phyloP scores from a whole-genome alignment of 2,113 vertebrate genomes.

The Arvicanthis niloticus region DNA sequence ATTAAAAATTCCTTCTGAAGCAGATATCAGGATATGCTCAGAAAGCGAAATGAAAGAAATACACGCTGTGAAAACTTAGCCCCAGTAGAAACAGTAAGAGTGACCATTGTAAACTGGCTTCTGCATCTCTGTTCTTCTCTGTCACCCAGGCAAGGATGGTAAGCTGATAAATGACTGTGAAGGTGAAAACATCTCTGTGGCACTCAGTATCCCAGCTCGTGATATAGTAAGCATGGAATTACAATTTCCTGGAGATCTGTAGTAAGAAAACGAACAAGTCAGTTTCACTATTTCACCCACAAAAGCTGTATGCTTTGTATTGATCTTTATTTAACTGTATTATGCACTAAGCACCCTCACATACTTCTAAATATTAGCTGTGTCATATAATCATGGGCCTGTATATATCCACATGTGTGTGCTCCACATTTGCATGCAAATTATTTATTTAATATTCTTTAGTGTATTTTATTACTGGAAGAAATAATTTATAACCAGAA shows the following conservation, averaged over 20 bases:
- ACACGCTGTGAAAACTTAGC: not conserved
- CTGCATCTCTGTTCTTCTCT: not conserved
- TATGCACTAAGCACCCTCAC: not conserved
- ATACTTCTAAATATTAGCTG: not conserved
- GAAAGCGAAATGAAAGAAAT: not conserved
- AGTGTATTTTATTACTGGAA: conserved; percentile 43
- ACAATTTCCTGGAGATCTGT: not conserved
- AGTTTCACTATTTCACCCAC: not conserved
- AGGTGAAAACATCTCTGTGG: not conserved
- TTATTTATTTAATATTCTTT: not conserved
- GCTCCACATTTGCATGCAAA: not conserved
- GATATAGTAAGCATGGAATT: not conserved
- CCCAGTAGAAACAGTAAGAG: not conserved
- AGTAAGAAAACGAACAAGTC: conserved; percentile 1
- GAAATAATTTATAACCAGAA: conserved; percentile 34
- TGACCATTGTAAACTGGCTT: not conserved
- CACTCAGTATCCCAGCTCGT: not conserved
- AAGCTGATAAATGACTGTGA: not conserved
- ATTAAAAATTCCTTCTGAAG: not conserved
- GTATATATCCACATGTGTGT: not conserved
- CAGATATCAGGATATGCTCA: not conserved
- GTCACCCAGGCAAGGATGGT: not conserved
- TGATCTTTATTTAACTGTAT: not conserved
- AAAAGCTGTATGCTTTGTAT: not conserved
- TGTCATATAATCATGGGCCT: not conserved